Evolutionary conservation across 2,113 vertebrate species (phyloP), one percentile per base, ranked within the genome.

Genomic region (Emberiza fucata): DNA sequence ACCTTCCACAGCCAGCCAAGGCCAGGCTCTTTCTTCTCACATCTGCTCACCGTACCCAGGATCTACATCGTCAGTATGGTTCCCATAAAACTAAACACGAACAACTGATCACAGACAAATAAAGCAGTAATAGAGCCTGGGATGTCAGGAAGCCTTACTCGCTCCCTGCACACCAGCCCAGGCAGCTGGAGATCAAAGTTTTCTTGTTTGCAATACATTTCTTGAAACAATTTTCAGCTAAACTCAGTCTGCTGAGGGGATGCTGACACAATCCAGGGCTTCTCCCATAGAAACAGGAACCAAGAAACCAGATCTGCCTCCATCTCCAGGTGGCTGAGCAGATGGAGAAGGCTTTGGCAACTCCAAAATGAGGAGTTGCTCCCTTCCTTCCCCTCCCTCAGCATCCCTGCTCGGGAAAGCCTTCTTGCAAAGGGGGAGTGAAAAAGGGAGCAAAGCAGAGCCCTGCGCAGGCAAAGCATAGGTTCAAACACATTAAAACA

Each of bases 211-310:
- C 79, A 90, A 33, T 86, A 73, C 82, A 81, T 94, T 96, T 90
- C 95, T 96, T 96, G 94, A 97, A 94, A 90, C 82, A 81, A 96
- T 96, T 93, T 96, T 91, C 90, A 51, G 71, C 59, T 90, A 19
- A 86, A 86, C 68, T 59, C 21, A 7, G 86, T 35, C 68, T 89
- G 2, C 54, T 10, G 64, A 83, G 88, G 73, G 64, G 87, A 90
- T 90, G 92, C 85, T 94, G 88, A 90, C 88, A 95, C 72, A 94
- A 63, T 44, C 85, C 93, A 93, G 92, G 82, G 48, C 57, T 92
- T 90, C 68, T 86, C n/a, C 39, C 51, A 33, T 18, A 69, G 83
- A 84, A 81, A 90, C 45, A 47, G 64, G 54, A 81, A 82, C 31
- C 24, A 7, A 57, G 90, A 90, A 90, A 78, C 11, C 71, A 77